phyloP scores from a whole-genome alignment of 2,888 invertebrate species.

The Spatulosminthurus flaviceps region DNA sequence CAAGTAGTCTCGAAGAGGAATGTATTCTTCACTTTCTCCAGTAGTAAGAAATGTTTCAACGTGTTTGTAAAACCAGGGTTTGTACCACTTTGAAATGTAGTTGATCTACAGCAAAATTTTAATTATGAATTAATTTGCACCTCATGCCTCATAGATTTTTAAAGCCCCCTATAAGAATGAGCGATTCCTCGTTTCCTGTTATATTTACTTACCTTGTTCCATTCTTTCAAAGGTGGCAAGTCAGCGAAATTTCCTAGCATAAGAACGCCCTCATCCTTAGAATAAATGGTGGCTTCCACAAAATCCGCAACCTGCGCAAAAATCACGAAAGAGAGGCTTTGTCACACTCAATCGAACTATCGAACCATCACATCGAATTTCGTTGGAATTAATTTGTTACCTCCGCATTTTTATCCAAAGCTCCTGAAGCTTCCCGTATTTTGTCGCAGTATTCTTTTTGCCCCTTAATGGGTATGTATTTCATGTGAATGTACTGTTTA shows the following conservation, averaged over 20 bases:
- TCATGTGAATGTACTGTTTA: conserved; percentile 74
- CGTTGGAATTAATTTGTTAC: too few relatives aligned
- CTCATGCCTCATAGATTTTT: too few relatives aligned
- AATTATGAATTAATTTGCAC: too few relatives aligned
- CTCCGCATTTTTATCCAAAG: conserved; percentile 66
- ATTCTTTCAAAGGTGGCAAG: conserved; percentile 67
- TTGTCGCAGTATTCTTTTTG: conserved; percentile 74
- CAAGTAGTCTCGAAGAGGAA: conserved; percentile 74
- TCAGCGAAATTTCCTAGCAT: conserved; percentile 76
- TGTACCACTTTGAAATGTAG: conserved; percentile 73
- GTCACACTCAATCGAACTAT: too few relatives aligned
- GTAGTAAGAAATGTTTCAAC: conserved; percentile 70
- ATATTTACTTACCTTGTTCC: too few relatives aligned
- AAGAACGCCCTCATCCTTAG: conserved; percentile 73
- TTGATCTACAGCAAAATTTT: too few relatives aligned
- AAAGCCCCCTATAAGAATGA: too few relatives aligned
- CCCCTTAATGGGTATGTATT: conserved; percentile 73
- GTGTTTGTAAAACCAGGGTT: conserved; percentile 77
- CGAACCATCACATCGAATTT: too few relatives aligned
- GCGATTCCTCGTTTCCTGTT: too few relatives aligned
- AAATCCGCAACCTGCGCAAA: conserved; percentile 72
- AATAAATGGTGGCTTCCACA: conserved; percentile 75
- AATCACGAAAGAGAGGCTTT: too few relatives aligned
- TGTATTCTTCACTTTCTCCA: conserved; percentile 70
- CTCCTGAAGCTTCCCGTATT: conserved; percentile 73